phyloP scores from a whole-genome alignment of 2,797 vertebrate species.

The Enteromius radiatus region DNA sequence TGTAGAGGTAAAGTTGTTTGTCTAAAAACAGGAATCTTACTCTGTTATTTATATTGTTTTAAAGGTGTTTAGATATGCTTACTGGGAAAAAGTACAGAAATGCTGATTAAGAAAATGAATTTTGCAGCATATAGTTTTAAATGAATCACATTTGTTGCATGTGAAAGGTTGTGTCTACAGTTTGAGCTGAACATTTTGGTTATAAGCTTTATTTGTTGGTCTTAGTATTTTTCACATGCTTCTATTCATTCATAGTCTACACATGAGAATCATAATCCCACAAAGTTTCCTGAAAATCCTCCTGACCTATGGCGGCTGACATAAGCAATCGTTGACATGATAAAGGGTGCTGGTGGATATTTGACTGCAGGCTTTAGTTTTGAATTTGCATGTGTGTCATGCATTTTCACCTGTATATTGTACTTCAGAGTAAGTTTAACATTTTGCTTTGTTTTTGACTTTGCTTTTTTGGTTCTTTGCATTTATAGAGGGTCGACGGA shows the following conservation, averaged over 20 bases:
- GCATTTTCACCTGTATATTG: slow-evolving; percentile 27
- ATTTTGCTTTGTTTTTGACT: slow-evolving; percentile 25
- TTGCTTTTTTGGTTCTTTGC: slow-evolving; percentile 38
- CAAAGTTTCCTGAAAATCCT: neutral
- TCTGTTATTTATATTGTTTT: neutral
- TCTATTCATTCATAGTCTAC: slow-evolving; percentile 1
- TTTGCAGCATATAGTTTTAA: slow-evolving; percentile 14
- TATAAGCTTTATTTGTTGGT: neutral
- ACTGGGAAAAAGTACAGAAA: neutral
- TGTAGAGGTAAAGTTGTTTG: neutral
- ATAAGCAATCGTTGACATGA: slow-evolving; percentile 35
- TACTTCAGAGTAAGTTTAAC: neutral
- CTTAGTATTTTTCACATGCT: neutral
- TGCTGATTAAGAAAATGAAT: slow-evolving; percentile 9
- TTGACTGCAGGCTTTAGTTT: neutral
- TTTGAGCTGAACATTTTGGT: slow-evolving; percentile 20
- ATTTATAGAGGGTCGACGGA: slow-evolving; percentile 86
- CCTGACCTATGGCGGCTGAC: slow-evolving; percentile 3
- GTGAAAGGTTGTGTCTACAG: neutral
- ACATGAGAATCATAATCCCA: slow-evolving; percentile 27
- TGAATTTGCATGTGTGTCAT: slow-evolving; percentile 39
- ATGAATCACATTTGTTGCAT: slow-evolving; percentile 28
- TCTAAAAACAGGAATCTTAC: neutral
- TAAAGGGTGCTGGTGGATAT: slow-evolving; percentile 21
- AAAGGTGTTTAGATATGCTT: neutral